Evolutionary conservation across 2,888 invertebrate genomes (phyloP).

Genomic region (Eudasyphora cyanicolor): DNA sequence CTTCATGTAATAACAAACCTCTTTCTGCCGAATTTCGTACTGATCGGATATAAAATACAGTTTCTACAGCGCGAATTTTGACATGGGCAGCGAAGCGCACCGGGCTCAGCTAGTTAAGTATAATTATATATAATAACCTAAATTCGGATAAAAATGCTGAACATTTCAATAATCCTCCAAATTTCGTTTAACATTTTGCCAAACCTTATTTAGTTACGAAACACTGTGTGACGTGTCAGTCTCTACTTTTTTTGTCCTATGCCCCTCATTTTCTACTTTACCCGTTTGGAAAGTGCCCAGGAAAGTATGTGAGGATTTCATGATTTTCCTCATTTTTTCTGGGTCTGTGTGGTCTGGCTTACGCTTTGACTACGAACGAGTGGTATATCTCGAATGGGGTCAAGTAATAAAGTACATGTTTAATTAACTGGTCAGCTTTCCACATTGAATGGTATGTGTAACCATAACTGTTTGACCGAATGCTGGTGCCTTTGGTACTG

Average conservation of each 20-base stretch:
- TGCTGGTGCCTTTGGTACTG: background rate
- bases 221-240: background rate
- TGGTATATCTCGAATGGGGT: slow-evolving; percentile 40
- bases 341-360: background rate
- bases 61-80: too few species aligned
- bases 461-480: background rate
- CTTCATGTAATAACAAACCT: too few species aligned
- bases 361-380: background rate
- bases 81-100: too few species aligned
- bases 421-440: slow-evolving; percentile 59
- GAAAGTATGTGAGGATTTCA: slow-evolving; percentile 30
- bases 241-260: background rate
- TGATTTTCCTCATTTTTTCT: slow-evolving; percentile 1
- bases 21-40: too few species aligned
- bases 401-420: slow-evolving; percentile 60
- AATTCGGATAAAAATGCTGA: too few species aligned
- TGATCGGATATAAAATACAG: too few species aligned
- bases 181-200: too few species aligned
- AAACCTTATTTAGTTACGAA: too few species aligned
- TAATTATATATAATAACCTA: too few species aligned
- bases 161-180: too few species aligned
- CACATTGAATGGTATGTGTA: background rate
- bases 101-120: too few species aligned
- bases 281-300: background rate
- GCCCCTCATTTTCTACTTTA: background rate